Percentiles rank a stretch among this genome's conserved stretches.
Conservation (phyloP, 2,797 vertebrate genomes). For the Garrulus glandarius region DNA sequence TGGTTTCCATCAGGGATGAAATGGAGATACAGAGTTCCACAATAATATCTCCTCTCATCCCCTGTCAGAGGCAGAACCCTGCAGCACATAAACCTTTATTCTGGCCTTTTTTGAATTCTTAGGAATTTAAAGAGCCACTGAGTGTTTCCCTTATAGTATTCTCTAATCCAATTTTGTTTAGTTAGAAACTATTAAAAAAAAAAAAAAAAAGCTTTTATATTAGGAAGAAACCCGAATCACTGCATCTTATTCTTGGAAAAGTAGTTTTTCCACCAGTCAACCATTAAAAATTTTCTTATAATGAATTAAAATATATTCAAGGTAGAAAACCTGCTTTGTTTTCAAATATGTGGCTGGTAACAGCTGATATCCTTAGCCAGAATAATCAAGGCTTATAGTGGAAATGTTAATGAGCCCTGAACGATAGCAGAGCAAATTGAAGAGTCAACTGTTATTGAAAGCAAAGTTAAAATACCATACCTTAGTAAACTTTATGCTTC, state of each 20-base stretch:
- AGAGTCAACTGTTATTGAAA: not conserved
- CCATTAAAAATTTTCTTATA: not conserved
- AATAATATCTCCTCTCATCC: not conserved
- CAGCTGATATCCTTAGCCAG: not conserved
- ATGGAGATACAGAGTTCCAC: not conserved
- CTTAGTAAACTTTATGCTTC: not conserved
- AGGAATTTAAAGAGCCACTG: not conserved
- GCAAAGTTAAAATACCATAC: not conserved
- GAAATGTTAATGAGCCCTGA: conserved; percentile 35
- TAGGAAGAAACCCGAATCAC: not conserved
- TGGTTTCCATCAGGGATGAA: not conserved
- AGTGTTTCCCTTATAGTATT: not conserved
- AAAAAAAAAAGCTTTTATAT: not conserved
- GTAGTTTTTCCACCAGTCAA: not conserved
- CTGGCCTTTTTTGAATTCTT: not conserved
- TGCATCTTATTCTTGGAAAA: not conserved
- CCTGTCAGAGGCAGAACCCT: not conserved
- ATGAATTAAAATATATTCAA: not conserved
- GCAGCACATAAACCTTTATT: not conserved
- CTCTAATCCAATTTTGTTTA: not conserved
- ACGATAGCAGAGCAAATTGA: not conserved
- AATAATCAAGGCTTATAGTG: conserved; percentile 12
- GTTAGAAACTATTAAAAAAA: not conserved
- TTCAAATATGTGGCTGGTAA: not conserved
- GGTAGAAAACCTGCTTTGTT: not conserved